Conservation (phyloP, 1,140 invertebrate genomes). For the Philopotamus ludificatus region DNA sequence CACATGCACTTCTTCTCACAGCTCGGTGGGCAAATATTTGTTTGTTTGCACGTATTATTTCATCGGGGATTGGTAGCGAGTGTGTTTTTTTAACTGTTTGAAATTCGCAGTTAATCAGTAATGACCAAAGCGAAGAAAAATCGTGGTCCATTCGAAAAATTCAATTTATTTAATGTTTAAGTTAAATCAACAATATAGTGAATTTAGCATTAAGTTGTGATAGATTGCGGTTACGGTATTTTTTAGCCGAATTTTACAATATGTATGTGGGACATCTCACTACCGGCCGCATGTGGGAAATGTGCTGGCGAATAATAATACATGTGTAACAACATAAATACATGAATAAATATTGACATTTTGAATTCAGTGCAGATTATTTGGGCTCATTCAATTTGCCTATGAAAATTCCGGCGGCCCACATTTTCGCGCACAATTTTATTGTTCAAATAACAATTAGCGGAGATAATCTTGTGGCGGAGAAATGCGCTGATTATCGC, state of each 20-base stretch:
- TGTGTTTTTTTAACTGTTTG: not conserved
- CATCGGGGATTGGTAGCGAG: too few relatives aligned
- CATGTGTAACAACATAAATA: too few relatives aligned
- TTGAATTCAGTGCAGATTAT: too few relatives aligned
- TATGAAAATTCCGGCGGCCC: too few relatives aligned
- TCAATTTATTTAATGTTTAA: constrained; percentile 12
- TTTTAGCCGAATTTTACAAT: not conserved
- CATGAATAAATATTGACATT: too few relatives aligned
- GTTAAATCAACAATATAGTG: constrained; percentile 15
- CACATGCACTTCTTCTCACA: too few relatives aligned
- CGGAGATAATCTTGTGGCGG: not conserved
- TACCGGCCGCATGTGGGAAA: not conserved
- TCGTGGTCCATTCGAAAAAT: constrained; percentile 11
- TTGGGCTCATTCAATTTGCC: too few relatives aligned
- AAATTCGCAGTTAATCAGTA: constrained; percentile 3
- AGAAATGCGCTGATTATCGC: too few relatives aligned
- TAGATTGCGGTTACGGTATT: constrained; percentile 11
- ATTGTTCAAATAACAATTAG: not conserved
- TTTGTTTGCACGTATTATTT: too few relatives aligned
- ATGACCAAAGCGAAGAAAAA: constrained; percentile 19
- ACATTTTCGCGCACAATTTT: not conserved
- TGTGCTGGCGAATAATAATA: too few relatives aligned
- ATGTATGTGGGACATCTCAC: not conserved
- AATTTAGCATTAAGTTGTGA: constrained; percentile 17
- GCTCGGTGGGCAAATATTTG: too few relatives aligned